Evolutionary conservation across 1,140 invertebrate genomes (phyloP).

Genomic region (Globodera rostochiensis): DNA sequence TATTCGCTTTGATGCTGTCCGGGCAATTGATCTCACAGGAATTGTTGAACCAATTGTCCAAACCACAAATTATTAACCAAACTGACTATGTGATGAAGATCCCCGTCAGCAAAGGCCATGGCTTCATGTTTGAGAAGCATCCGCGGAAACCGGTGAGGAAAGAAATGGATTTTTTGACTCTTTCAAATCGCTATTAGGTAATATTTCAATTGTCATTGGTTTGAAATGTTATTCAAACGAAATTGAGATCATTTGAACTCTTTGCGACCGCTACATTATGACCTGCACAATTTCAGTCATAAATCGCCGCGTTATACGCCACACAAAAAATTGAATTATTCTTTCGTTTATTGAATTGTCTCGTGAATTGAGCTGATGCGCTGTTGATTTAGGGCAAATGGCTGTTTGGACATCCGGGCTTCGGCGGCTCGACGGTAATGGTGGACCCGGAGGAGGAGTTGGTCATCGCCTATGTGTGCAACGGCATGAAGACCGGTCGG

Average conservation of each 20-base stretch:
- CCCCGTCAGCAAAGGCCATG: constrained; percentile 57
- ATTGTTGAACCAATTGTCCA: constrained; percentile 41
- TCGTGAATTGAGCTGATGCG: not conserved
- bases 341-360: not conserved
- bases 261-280: too few relatives aligned
- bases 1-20: constrained; percentile 55
- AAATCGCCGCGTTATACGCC: too few relatives aligned
- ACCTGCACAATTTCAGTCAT: too few relatives aligned
- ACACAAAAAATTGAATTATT: too few relatives aligned
- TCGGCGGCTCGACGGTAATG: constrained; percentile 56
- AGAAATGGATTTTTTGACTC: not conserved
- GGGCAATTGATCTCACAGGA: constrained; percentile 52
- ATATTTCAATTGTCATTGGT: too few relatives aligned
- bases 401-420: constrained; percentile 59
- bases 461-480: constrained; percentile 58
- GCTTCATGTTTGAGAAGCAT: constrained; percentile 60
- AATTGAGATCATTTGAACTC: too few relatives aligned
- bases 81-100: constrained; percentile 48
- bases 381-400: constrained; percentile 49
- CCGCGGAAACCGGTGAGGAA: constrained; percentile 43
- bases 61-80: constrained; percentile 45
- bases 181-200: too few relatives aligned
- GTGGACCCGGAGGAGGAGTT: constrained; percentile 56
- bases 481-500: constrained; percentile 54
- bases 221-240: too few relatives aligned